Base-by-base conservation (phyloP, 30 jellyfish, hydroid and myxozoan genomes). In the Phacellophora camtschatica region DNA sequence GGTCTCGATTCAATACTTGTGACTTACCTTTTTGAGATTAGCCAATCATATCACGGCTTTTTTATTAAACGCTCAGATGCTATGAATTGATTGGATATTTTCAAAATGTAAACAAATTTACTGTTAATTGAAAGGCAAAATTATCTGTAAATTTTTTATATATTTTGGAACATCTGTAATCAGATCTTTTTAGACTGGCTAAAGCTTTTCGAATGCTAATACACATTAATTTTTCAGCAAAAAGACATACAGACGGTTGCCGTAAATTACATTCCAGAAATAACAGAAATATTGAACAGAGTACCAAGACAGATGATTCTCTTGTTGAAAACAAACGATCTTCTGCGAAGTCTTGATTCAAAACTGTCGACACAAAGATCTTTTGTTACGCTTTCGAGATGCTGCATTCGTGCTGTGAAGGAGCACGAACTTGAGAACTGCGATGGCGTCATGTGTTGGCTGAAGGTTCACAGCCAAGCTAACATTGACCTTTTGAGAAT, bases 221-320 rank as follows among this genome's bases (percentile, higher is more conserved):
- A 24, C 3, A 18, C 73, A 4, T n/a, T n/a, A n/a, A n/a, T 45
- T 45, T 50, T 71, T 33, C 39, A 92, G 98, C 34, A 70, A 54
- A 53, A 69, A 33, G 98, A 92, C 23, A 82, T 92, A 55, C 98
- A 92, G 68, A 35, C 33, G 50, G 45, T 49, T 31, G 96, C 95
- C 18, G 70, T 92, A 66, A 51, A 69, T 18, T 84, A 84, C 86
- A 86, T 92, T 29, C 90, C 96, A 5, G 90, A 75, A 27, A 92
- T 92, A 45, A 92, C 96, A 32, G 96, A 84, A 29, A 89, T 92
- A 5, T 57, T 92, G 24, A 87, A 85, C 37, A 71, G 95, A 9
- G 73, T 92, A 23, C 98, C 98, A 56, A 55, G 98, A 28, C 95
- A 92, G 42, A 84, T 92, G 98, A 84, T 92, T 16, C 82, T 92